These are phyloP conservation scores for Ciconia nigra DNA, from an alignment of 2,797 vertebrate species.

Conservation along the genomic window DNA sequence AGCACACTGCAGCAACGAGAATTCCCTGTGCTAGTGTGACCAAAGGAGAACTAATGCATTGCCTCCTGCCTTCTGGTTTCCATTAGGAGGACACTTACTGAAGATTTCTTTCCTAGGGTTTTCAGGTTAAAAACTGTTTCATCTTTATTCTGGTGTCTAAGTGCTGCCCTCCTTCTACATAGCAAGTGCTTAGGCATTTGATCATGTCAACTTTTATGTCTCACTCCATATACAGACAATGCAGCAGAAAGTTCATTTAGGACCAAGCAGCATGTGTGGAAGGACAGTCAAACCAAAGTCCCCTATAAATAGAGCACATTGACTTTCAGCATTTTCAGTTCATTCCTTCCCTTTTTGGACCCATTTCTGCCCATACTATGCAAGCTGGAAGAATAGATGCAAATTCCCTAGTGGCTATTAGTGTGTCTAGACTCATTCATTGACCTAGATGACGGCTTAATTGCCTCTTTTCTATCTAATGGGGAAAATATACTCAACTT, in stretches of 20 bases:
- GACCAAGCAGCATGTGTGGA: neutral
- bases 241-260: neutral
- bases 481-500: slow-evolving; percentile 1
- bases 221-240: neutral
- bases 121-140: neutral
- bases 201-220: neutral
- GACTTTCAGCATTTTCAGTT: neutral
- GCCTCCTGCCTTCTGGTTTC: neutral
- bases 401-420: slow-evolving; percentile 33
- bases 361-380: neutral
- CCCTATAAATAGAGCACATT: neutral
- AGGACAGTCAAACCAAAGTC: neutral
- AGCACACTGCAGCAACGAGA: neutral
- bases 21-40: neutral
- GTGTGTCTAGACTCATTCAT: slow-evolving; percentile 56
- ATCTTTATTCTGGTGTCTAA: neutral
- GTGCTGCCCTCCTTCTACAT: neutral
- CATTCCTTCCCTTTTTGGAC: slow-evolving; percentile 36
- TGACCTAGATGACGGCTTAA: slow-evolving; percentile 56
- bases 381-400: neutral
- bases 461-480: slow-evolving; percentile 30
- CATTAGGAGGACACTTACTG: neutral
- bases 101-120: neutral
- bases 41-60: neutral
- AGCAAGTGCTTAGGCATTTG: neutral